A percentile compares a stretch with the other conserved stretches of the same genome.
These are phyloP conservation scores for Orchesella cincta DNA, from an alignment of 1,140 invertebrate genomes.

Conservation along the genomic window DNA sequence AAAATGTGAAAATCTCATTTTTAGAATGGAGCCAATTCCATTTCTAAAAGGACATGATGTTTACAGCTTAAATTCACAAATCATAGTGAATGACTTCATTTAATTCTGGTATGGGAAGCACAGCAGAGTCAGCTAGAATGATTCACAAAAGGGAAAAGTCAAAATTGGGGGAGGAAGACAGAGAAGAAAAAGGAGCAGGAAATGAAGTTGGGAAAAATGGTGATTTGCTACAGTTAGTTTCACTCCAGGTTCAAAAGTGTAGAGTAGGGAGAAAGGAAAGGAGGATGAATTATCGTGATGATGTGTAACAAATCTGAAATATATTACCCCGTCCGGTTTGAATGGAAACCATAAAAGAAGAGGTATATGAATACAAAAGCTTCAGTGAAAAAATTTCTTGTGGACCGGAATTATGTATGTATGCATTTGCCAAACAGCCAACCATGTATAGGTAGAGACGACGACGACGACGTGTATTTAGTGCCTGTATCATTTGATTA, in stretches of 20 bases:
- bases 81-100: slow-evolving; percentile 18
- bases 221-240: slow-evolving; percentile 19
- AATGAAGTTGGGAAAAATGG: too few species aligned
- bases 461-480: too few species aligned
- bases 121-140: background rate
- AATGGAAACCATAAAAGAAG: slow-evolving; percentile 1
- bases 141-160: background rate
- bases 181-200: background rate
- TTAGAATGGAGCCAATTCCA: background rate
- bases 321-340: background rate
- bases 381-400: too few species aligned
- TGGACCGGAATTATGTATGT: too few species aligned
- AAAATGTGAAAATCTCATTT: background rate
- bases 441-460: too few species aligned
- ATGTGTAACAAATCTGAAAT: slow-evolving; percentile 11
- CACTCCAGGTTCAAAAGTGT: background rate
- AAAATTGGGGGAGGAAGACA: background rate
- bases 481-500: too few species aligned
- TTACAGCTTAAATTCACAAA: slow-evolving; percentile 12
- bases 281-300: slow-evolving; percentile 6
- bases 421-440: background rate
- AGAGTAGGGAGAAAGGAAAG: too few species aligned
- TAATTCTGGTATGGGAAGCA: background rate
- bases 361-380: too few species aligned
- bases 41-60: background rate